Evolutionary conservation across 2,888 invertebrate genomes (phyloP), one percentile per base, ranked within the genome.

Genomic region (Synanthedon tipuliformis): DNA sequence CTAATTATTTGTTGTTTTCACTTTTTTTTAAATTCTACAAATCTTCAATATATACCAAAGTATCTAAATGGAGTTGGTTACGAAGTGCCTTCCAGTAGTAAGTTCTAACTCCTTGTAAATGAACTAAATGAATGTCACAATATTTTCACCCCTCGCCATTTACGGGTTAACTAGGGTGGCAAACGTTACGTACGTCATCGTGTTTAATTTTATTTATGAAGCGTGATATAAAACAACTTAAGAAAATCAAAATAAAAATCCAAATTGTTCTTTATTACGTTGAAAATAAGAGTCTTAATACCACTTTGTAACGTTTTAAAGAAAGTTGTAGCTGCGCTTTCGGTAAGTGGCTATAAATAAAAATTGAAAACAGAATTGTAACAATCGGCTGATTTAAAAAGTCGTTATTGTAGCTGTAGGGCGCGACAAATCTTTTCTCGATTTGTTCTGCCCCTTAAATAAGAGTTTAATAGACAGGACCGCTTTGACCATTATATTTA

Each of bases 191-290:
- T 77, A 71, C 70, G 64, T 65, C 75, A 78, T 69, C 71, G 27
- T 71, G 65, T 65, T 64, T 75, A 85, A 84, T 84, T 84, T 80
- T 77, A 86, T 86, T 86, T 86, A 86, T 84, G 84, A 69, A 65
- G 74, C 85, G 78, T 85, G 77, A 78, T 75, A 67, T 66, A 0
- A 10, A 3, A 10, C 10, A 34, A 34, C 10, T 10, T 34, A 2
- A 34, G 34, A 34, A 34, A 34, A 34, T 8, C 34, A 10, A 2
- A 34, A 34, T 34, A 2, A 2, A 34, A 34, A 34, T 34, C 1
- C 0, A 34, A 34, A 34, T 10, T 45, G 45, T 2, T n/a, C 45
- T 15, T 45, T 45, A 45, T 45, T n/a, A 7, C 59, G 8, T 4
- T 0, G 3, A 4, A 0, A 1, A 50, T 62, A 61, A 56, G 55